Evolutionary conservation across 2,113 vertebrate genomes (phyloP).

Genomic region (Romanogobio albipinnatus): DNA sequence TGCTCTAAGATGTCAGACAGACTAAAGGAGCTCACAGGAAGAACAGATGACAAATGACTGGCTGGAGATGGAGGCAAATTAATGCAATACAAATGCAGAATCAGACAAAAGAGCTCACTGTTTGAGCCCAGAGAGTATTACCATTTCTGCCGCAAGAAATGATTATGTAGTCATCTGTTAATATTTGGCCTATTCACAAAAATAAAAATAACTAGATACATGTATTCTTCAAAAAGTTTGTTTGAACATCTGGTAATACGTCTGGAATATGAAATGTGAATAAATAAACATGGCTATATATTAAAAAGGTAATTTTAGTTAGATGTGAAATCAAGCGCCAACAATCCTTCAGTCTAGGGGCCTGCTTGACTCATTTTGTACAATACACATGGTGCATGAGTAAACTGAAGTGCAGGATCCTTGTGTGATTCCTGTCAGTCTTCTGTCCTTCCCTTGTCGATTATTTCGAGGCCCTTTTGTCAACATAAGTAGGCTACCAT

Average conservation of each 20-base stretch:
- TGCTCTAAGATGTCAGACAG: constrained; percentile 82
- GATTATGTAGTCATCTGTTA: background rate
- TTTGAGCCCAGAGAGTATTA: constrained; percentile 17
- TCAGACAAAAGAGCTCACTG: constrained; percentile 30
- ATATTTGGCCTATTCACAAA: background rate
- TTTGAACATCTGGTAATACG: background rate
- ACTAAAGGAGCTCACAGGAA: constrained; percentile 77
- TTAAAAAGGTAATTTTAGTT: background rate
- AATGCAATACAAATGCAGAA: constrained; percentile 48
- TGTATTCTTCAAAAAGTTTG: background rate
- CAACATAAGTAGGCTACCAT: constrained; percentile 63
- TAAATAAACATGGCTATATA: background rate
- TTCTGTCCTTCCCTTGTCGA: constrained; percentile 72
- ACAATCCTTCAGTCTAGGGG: background rate
- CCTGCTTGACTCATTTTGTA: constrained; percentile 36
- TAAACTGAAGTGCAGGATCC: constrained; percentile 67
- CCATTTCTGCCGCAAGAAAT: background rate
- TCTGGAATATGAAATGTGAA: background rate
- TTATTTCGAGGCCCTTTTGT: constrained; percentile 67
- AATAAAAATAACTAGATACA: too few relatives aligned
- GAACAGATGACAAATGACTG: constrained; percentile 64
- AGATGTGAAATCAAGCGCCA: background rate
- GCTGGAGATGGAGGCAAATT: constrained; percentile 61
- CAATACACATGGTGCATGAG: constrained; percentile 57
- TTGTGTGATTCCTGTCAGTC: constrained; percentile 77